Percentiles rank a stretch among this genome's conserved stretches.
These are phyloP conservation scores for Botrylloides violaceus DNA, from an alignment of 23 tunicate genomes.

Conservation along the genomic window DNA sequence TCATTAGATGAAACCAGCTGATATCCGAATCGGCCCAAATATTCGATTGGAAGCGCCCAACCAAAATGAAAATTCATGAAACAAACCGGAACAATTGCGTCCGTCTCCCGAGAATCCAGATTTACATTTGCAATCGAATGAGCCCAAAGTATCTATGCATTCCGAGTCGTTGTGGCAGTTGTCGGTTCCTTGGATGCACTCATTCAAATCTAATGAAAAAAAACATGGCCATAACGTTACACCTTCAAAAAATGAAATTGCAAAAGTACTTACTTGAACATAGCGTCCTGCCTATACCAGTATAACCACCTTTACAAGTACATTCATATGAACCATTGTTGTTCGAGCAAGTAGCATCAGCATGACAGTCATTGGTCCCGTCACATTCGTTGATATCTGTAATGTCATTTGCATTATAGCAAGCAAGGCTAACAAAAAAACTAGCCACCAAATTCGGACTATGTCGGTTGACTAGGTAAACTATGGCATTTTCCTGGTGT, in stretches of 20 bases:
- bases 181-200: not conserved
- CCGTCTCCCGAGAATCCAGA: not conserved
- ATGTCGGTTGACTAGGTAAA: no score
- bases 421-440: not conserved
- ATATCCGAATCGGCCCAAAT: no score
- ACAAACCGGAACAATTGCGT: not conserved
- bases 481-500: no score
- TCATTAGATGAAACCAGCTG: no score
- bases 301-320: constrained; percentile 19
- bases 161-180: not conserved
- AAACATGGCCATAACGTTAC: not conserved
- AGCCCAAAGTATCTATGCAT: not conserved
- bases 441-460: no score
- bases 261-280: not conserved
- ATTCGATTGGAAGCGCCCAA: no score
- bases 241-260: not conserved
- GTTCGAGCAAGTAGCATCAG: constrained; percentile 11
- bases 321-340: constrained; percentile 6
- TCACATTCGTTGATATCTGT: constrained; percentile 17
- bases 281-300: constrained; percentile 16
- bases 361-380: not conserved
- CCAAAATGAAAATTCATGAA: no score
- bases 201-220: not conserved
- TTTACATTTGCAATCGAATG: not conserved
- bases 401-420: not conserved